phyloP scores from a whole-genome alignment of 1,140 invertebrate species.

The Pomacea maculata region DNA sequence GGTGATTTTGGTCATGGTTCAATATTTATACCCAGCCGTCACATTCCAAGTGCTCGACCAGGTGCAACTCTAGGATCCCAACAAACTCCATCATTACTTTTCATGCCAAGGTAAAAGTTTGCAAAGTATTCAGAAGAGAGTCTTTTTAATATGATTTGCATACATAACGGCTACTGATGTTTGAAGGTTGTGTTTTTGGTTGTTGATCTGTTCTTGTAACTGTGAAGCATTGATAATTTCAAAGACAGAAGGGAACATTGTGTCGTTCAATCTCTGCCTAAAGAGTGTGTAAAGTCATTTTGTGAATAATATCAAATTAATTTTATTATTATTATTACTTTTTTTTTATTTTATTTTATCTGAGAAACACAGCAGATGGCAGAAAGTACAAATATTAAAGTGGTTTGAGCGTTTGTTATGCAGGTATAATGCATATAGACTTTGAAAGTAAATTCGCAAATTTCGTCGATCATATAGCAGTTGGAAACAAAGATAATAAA shows the following conservation, averaged over 20 bases:
- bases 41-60: conserved; percentile 35
- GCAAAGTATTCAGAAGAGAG: background rate
- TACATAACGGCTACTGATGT: no score
- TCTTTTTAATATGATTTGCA: background rate
- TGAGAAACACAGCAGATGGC: no score
- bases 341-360: no score
- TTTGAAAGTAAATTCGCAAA: no score
- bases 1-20: conserved; percentile 38
- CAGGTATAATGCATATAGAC: no score
- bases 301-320: no score
- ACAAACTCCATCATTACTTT: conserved; percentile 44
- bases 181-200: no score
- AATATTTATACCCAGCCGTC: conserved; percentile 38
- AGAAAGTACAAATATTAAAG: no score
- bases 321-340: no score
- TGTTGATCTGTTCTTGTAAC: background rate
- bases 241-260: background rate
- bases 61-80: conserved; percentile 35
- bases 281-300: background rate
- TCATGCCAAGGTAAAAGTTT: conserved; percentile 50
- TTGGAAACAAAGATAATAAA: no score
- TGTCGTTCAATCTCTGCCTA: background rate
- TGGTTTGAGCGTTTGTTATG: no score
- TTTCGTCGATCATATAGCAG: no score
- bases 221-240: background rate